Evolutionary conservation across 2,797 vertebrate species (phyloP).

Genomic region (Syndactyla subalaris): DNA sequence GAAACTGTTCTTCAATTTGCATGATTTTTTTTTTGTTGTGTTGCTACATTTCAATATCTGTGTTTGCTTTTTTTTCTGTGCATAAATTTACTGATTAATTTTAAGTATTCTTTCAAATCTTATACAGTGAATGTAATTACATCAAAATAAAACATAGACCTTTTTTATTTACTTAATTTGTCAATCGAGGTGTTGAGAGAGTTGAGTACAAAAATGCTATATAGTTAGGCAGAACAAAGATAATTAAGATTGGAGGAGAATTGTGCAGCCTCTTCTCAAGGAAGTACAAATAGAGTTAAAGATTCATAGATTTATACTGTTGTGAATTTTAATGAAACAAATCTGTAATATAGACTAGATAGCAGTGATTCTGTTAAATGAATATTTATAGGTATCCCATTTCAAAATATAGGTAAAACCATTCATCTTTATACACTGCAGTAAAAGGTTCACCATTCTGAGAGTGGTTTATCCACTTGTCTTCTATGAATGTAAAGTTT

Average conservation of each 20-base stretch:
- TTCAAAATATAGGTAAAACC: conserved; percentile 57
- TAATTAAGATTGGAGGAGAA: conserved; percentile 54
- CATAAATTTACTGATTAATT: conserved; percentile 65
- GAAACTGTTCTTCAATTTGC: conserved; percentile 27
- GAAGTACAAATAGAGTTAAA: conserved; percentile 58
- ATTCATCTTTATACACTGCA: conserved; percentile 46
- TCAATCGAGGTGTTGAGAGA: conserved; percentile 28
- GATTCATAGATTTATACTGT: conserved; percentile 60
- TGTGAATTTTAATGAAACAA: conserved; percentile 69
- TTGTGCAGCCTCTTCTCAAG: conserved; percentile 36
- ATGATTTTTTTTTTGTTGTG: not conserved
- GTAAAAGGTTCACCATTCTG: conserved; percentile 38
- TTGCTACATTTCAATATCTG: conserved; percentile 22
- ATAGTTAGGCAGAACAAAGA: conserved; percentile 65
- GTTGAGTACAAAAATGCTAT: conserved; percentile 35
- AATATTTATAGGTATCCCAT: conserved; percentile 42
- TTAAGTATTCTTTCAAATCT: conserved; percentile 59
- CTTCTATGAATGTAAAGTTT: conserved; percentile 25
- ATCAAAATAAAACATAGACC: conserved; percentile 32
- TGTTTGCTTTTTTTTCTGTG: conserved; percentile 26
- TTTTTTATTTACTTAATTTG: conserved; percentile 71
- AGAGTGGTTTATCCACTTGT: conserved; percentile 21
- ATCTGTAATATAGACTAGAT: not conserved
- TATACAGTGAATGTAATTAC: conserved; percentile 59
- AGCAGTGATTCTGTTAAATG: conserved; percentile 21